phyloP scores from a whole-genome alignment of 2,113 vertebrate genomes.

The Abramis brama region DNA sequence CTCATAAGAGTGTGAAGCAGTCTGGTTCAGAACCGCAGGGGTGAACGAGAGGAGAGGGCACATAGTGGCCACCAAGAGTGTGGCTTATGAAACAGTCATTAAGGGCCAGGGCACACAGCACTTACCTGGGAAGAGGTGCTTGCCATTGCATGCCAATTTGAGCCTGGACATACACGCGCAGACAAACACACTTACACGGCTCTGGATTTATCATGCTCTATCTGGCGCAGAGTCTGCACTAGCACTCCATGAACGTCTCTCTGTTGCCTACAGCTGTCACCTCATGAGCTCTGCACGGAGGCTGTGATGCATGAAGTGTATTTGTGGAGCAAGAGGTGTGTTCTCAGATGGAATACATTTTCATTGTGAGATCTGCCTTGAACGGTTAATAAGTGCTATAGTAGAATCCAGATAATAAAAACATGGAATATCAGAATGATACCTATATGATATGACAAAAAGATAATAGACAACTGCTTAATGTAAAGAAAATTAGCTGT shows the following conservation, averaged over 20 bases:
- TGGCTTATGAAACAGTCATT: constrained; percentile 69
- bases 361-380: constrained; percentile 21
- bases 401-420: constrained; percentile 3
- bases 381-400: constrained; percentile 47
- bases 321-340: constrained; percentile 64
- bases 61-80: constrained; percentile 56
- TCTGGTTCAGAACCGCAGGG: constrained; percentile 65
- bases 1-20: constrained; percentile 76
- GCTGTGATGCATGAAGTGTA: constrained; percentile 69
- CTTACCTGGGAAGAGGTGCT: constrained; percentile 74
- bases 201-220: constrained; percentile 72
- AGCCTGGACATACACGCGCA: constrained; percentile 61
- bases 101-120: constrained; percentile 63
- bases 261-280: constrained; percentile 77
- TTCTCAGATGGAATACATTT: constrained; percentile 33
- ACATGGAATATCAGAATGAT: neutral
- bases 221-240: constrained; percentile 65
- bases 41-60: constrained; percentile 68
- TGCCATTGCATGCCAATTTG: constrained; percentile 70
- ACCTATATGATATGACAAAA: neutral
- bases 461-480: neutral
- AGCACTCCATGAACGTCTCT: constrained; percentile 65
- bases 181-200: constrained; percentile 33
- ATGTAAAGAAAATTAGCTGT: neutral
- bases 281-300: constrained; percentile 66